These are phyloP conservation scores for Podiceps cristatus DNA, from an alignment of 2,113 vertebrate species.

Conservation along the genomic window DNA sequence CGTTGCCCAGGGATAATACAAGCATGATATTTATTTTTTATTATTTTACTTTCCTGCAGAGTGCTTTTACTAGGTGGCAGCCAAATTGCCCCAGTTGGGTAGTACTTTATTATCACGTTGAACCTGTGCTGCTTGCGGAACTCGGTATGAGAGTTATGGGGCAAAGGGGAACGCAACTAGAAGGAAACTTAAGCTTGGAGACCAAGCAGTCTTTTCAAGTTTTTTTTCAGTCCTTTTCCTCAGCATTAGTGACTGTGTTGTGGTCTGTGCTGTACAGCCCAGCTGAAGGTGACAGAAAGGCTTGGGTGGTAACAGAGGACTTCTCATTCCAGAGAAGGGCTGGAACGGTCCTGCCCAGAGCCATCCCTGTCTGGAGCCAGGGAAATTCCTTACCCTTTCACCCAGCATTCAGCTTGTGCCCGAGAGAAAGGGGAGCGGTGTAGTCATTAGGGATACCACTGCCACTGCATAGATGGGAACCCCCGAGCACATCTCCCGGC, in stretches of 20 bases:
- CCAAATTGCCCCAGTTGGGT: neutral
- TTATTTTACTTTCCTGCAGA: neutral
- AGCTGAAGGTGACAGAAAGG: neutral
- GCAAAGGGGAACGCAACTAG: neutral
- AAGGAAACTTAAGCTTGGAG: neutral
- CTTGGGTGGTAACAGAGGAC: neutral
- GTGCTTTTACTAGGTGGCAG: neutral
- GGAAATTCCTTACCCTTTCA: neutral
- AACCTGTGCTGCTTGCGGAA: neutral
- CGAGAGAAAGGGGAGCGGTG: neutral
- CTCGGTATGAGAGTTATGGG: neutral
- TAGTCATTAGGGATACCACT: neutral
- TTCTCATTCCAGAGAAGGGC: neutral
- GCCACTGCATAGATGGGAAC: neutral
- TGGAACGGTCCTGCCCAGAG: neutral
- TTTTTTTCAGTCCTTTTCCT: neutral
- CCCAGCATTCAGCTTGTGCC: neutral
- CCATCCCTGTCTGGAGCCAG: neutral
- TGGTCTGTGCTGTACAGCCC: neutral
- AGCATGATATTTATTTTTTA: neutral
- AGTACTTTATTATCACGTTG: neutral
- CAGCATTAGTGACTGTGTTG: neutral
- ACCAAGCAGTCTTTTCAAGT: too few species aligned
- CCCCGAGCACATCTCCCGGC: fast-evolving
- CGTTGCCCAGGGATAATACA: neutral